Evolutionary conservation across 1,140 invertebrate species (phyloP).

Genomic region (Micrasema minimum): DNA sequence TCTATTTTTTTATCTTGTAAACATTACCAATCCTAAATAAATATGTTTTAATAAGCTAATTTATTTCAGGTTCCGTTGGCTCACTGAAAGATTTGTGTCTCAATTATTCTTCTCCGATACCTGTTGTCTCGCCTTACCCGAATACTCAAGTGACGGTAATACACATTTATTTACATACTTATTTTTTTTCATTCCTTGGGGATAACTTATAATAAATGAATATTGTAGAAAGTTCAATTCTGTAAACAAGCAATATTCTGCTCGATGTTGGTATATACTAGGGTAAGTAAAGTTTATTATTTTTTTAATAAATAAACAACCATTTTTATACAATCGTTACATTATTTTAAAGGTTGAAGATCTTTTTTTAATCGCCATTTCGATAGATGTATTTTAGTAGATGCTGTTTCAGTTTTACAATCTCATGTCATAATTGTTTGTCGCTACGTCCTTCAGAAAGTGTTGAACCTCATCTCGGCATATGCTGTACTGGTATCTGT

Average conservation of each 20-base stretch:
- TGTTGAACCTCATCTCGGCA: too few relatives aligned
- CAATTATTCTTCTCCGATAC: constrained; percentile 52
- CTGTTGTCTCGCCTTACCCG: constrained; percentile 56
- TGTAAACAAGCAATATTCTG: not conserved
- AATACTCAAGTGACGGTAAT: constrained; percentile 54
- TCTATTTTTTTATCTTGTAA: not conserved
- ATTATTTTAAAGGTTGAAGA: too few relatives aligned
- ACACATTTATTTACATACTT: not conserved
- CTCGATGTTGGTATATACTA: too few relatives aligned
- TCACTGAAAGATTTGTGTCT: constrained; percentile 56
- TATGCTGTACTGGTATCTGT: too few relatives aligned
- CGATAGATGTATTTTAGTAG: too few relatives aligned
- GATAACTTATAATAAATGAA: not conserved
- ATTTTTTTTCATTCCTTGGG: not conserved
- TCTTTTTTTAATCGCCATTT: too few relatives aligned
- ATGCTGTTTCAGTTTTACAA: too few relatives aligned
- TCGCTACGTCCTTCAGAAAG: too few relatives aligned
- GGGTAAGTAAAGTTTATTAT: too few relatives aligned
- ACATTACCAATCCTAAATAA: not conserved
- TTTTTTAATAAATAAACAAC: too few relatives aligned
- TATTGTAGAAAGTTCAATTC: not conserved
- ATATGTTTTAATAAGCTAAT: constrained; percentile 6
- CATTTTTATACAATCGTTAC: too few relatives aligned
- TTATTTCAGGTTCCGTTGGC: not conserved
- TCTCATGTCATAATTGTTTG: too few relatives aligned